phyloP scores from a whole-genome alignment of 2,797 vertebrate genomes.

The Catharus ustulatus region DNA sequence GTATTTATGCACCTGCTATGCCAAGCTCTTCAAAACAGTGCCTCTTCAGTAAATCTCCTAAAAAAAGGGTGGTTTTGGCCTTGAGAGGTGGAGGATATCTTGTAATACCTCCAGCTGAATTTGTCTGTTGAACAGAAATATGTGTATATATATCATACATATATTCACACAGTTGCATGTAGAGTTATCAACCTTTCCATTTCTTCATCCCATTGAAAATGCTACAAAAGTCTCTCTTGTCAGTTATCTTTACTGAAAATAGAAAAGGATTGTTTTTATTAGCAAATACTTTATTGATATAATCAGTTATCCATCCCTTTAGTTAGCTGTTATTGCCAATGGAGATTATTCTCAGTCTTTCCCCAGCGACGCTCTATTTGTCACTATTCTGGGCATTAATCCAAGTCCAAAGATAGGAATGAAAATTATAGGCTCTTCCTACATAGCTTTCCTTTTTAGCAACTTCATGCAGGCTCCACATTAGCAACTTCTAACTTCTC shows the following conservation, averaged over 20 bases:
- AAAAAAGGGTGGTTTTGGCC: background rate
- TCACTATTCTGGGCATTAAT: slow-evolving; percentile 78
- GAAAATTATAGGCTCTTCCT: slow-evolving; percentile 82
- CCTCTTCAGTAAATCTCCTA: background rate
- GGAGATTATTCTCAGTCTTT: slow-evolving; percentile 69
- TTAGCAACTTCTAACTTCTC: slow-evolving; percentile 72
- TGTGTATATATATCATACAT: background rate
- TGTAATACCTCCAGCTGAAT: background rate
- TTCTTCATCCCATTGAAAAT: background rate
- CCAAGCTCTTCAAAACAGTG: background rate
- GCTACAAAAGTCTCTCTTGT: background rate
- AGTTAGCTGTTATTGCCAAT: slow-evolving; percentile 49
- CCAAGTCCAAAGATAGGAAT: slow-evolving; percentile 79
- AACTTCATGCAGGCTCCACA: slow-evolving; percentile 66
- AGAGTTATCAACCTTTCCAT: background rate
- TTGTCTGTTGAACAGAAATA: background rate
- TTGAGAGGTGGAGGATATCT: background rate
- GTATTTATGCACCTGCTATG: background rate
- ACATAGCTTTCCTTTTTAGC: slow-evolving; percentile 78
- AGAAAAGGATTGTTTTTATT: background rate
- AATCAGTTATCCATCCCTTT: slow-evolving; percentile 52
- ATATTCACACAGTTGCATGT: background rate
- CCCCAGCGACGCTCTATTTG: slow-evolving; percentile 64
- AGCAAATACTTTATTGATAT: slow-evolving; percentile 24
- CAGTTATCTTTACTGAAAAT: background rate